These are phyloP conservation scores for Philotrypesis tridentata DNA, from an alignment of 1,140 invertebrate genomes.

Conservation along the genomic window DNA sequence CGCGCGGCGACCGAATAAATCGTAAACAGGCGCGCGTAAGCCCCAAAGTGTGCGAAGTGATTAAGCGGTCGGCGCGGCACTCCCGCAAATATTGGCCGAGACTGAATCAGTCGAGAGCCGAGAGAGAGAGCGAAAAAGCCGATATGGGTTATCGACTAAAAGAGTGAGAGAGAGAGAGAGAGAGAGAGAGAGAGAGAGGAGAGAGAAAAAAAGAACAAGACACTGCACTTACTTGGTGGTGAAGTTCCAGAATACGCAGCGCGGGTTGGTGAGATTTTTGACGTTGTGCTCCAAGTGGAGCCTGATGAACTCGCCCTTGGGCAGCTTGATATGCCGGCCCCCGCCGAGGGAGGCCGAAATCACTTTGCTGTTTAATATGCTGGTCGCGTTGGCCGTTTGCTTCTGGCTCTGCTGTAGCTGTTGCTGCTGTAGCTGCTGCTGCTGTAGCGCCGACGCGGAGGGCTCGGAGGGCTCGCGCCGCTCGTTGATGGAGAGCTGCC, in stretches of 20 bases:
- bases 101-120: neutral
- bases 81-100: neutral
- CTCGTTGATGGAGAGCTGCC: constrained; percentile 67
- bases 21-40: neutral
- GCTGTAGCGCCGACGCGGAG: neutral
- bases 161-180: neutral
- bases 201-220: neutral
- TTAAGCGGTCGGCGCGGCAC: neutral
- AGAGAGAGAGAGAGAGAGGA: constrained; percentile 5
- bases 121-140: constrained; percentile 13
- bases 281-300: constrained; percentile 88
- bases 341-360: constrained; percentile 94
- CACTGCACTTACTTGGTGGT: constrained; percentile 80
- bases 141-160: constrained; percentile 20
- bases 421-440: neutral
- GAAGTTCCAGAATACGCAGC: constrained; percentile 97
- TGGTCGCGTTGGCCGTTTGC: constrained; percentile 57
- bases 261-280: constrained; percentile 93
- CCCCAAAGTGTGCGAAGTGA: neutral
- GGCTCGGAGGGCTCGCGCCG: constrained; percentile 57
- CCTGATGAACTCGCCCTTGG: constrained; percentile 83
- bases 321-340: constrained; percentile 87
- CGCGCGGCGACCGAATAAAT: neutral
- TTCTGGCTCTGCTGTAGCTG: neutral
- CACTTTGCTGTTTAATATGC: constrained; percentile 89